phyloP scores from a whole-genome alignment of 2,888 invertebrate species.

The Euplagia quadripunctaria region DNA sequence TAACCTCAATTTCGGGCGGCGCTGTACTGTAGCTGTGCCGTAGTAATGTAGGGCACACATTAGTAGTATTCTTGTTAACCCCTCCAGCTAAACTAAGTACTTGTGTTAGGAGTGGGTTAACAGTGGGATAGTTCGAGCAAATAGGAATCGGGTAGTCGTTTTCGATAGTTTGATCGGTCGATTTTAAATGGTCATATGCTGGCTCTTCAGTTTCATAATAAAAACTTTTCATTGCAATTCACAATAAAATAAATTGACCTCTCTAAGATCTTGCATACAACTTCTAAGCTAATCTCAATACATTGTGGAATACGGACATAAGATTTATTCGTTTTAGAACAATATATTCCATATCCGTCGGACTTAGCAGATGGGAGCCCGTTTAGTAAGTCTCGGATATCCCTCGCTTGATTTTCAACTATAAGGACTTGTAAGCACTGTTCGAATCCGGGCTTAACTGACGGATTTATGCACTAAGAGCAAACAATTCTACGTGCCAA shows the following conservation, averaged over 20 bases:
- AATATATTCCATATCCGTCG: slow-evolving; percentile 25
- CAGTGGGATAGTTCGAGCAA: too few relatives aligned
- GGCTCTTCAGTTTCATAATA: too few relatives aligned
- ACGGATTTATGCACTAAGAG: slow-evolving; percentile 56
- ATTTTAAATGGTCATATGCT: too few relatives aligned
- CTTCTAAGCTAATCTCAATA: slow-evolving; percentile 19
- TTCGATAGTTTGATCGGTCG: too few relatives aligned
- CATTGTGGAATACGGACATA: slow-evolving; percentile 15
- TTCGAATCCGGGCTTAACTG: slow-evolving; percentile 51
- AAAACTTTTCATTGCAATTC: not conserved
- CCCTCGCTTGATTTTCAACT: slow-evolving; percentile 45
- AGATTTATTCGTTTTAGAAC: slow-evolving; percentile 37
- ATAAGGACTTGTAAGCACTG: slow-evolving; percentile 49
- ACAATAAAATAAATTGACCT: not conserved
- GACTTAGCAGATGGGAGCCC: not conserved
- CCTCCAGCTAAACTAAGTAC: too few relatives aligned
- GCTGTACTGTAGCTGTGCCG: too few relatives aligned
- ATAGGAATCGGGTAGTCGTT: too few relatives aligned
- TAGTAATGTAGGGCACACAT: too few relatives aligned
- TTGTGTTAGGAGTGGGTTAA: too few relatives aligned
- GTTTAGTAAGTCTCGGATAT: slow-evolving; percentile 25
- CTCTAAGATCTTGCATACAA: slow-evolving; percentile 8
- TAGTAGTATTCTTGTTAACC: too few relatives aligned
- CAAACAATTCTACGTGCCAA: slow-evolving; percentile 51
- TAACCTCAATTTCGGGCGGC: too few relatives aligned